Evolutionary conservation across 1,140 invertebrate genomes (phyloP).

Genomic region (Mesaphorura yosii): DNA sequence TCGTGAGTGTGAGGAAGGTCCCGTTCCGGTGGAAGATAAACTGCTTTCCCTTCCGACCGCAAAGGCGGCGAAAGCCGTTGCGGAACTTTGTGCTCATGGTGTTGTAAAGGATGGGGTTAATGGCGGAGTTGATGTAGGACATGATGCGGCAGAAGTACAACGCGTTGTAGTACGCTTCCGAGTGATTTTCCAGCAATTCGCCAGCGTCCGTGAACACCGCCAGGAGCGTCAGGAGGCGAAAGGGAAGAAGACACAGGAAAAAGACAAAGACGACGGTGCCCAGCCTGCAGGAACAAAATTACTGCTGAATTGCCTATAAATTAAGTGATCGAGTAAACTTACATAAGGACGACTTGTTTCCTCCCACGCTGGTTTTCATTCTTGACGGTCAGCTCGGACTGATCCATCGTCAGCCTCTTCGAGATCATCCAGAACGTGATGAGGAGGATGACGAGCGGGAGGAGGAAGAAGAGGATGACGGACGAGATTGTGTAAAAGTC

Average conservation of each 20-base stretch:
- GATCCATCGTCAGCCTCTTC: conserved; percentile 46
- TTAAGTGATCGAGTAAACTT: too few relatives aligned
- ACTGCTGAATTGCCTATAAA: conserved; percentile 38
- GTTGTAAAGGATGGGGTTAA: conserved; percentile 76
- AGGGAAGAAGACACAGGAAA: conserved; percentile 74
- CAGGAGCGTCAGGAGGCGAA: conserved; percentile 69
- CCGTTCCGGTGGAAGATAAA: conserved; percentile 20
- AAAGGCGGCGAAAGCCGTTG: conserved; percentile 55
- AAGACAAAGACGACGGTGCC: conserved; percentile 70
- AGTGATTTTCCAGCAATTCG: conserved; percentile 46
- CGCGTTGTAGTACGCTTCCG: conserved; percentile 63
- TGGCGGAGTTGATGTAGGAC: conserved; percentile 71
- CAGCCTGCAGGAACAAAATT: too few relatives aligned
- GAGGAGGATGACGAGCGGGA: conserved; percentile 61
- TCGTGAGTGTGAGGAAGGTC: conserved; percentile 29
- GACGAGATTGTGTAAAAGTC: conserved; percentile 58
- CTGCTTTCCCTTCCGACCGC: conserved; percentile 36
- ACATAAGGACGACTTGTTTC: conserved; percentile 53
- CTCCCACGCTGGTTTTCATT: conserved; percentile 41
- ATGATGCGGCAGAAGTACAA: conserved; percentile 72
- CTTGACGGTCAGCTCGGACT: conserved; percentile 23
- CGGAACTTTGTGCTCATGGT: conserved; percentile 63
- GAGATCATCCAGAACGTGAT: conserved; percentile 65
- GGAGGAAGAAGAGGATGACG: conserved; percentile 59
- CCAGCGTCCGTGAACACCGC: conserved; percentile 51